Conservation (phyloP, 2,113 vertebrate genomes). For the Pyrgilauda ruficollis region DNA sequence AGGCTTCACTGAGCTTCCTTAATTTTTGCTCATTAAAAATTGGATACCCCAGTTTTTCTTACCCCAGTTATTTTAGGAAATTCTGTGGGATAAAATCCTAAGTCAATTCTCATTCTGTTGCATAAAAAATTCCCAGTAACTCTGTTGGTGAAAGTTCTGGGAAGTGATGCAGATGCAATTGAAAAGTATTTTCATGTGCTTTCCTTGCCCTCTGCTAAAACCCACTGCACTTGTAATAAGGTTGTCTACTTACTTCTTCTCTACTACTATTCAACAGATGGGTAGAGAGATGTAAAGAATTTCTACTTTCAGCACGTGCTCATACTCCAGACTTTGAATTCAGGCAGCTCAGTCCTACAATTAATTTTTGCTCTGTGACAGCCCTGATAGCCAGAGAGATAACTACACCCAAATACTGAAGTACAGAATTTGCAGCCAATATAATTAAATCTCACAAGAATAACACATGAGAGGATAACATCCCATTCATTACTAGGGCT, state of each 20-base stretch:
- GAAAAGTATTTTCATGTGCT: not conserved
- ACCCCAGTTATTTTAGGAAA: not conserved
- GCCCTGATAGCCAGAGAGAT: not conserved
- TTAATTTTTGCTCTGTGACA: not conserved
- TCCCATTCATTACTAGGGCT: not conserved
- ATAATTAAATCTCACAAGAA: not conserved
- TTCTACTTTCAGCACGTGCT: not conserved
- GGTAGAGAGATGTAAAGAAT: not conserved
- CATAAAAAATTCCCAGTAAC: not conserved
- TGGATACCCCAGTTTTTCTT: not conserved
- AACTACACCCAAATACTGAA: not conserved
- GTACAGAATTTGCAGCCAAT: not conserved
- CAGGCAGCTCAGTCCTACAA: not conserved
- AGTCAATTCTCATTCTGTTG: not conserved
- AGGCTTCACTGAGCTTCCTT: not conserved
- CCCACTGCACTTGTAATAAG: not conserved
- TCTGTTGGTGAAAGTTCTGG: not conserved
- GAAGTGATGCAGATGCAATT: not conserved
- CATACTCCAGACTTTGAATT: not conserved
- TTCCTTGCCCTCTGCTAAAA: not conserved
- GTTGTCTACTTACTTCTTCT: not conserved
- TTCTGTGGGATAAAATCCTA: not conserved
- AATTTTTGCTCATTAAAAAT: not conserved
- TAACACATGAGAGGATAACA: not conserved
- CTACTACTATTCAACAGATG: not conserved